Evolutionary conservation across 1,140 invertebrate genomes (phyloP).

Genomic region (Orchestia grillus): DNA sequence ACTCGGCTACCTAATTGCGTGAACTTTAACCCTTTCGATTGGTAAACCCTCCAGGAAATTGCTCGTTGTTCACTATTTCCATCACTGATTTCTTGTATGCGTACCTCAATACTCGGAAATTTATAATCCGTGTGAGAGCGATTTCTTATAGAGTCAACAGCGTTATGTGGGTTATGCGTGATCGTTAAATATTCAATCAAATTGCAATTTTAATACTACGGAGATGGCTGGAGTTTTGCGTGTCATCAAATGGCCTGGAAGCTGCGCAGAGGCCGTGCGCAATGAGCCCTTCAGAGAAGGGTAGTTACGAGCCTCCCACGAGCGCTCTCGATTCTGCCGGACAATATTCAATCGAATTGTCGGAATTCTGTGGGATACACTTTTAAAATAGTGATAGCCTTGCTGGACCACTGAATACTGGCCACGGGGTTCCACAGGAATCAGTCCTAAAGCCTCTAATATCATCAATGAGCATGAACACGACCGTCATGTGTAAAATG

Average conservation of each 20-base stretch:
- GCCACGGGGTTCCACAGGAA: background rate
- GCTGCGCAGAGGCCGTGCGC: background rate
- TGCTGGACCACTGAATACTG: background rate
- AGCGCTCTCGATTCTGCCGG: background rate
- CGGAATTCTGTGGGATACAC: background rate
- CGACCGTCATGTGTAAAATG: too few species aligned
- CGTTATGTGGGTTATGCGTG: background rate
- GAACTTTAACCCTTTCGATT: conserved; percentile 31
- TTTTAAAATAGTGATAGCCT: background rate
- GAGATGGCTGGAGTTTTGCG: background rate
- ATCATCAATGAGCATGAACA: too few species aligned
- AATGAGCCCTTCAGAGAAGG: background rate
- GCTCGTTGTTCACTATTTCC: background rate
- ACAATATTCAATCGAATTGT: too few species aligned
- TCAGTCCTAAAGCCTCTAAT: background rate
- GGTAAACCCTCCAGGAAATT: background rate
- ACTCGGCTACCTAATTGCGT: background rate
- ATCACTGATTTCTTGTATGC: background rate
- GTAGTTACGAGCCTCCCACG: background rate
- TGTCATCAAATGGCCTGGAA: background rate
- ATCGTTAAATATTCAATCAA: background rate
- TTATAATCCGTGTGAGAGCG: background rate
- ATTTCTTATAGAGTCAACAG: background rate
- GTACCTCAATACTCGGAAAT: too few species aligned
- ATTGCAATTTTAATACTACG: background rate